phyloP scores from a whole-genome alignment of 2,113 vertebrate genomes.

The Notothenia coriiceps region DNA sequence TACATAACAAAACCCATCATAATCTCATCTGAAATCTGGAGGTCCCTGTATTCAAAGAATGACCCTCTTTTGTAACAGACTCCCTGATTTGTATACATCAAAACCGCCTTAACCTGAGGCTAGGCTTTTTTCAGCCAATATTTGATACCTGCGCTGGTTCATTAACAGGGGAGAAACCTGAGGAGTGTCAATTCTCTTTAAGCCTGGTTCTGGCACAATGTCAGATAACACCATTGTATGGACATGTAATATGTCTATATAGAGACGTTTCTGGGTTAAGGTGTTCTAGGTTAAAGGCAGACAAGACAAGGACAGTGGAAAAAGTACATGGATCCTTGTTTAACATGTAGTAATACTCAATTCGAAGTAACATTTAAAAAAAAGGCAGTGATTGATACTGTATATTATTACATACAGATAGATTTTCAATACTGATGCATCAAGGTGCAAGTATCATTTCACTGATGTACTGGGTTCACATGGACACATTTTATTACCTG shows the following conservation, averaged over 20 bases:
- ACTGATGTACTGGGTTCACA: neutral
- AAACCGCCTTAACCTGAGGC: slow-evolving; percentile 32
- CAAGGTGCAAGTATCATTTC: neutral
- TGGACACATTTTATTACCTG: neutral
- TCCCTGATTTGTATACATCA: slow-evolving; percentile 40
- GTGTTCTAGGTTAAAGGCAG: slow-evolving; percentile 11
- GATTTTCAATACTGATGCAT: neutral
- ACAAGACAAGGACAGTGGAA: neutral
- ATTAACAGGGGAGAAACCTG: slow-evolving; percentile 47
- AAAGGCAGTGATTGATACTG: neutral
- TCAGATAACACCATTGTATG: slow-evolving; percentile 36
- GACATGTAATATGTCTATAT: slow-evolving; percentile 24
- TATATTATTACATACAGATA: neutral
- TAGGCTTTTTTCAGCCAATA: slow-evolving; percentile 23
- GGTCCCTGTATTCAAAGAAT: slow-evolving; percentile 22
- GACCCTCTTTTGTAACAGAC: slow-evolving; percentile 32
- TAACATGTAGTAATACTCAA: neutral
- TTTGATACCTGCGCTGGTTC: slow-evolving; percentile 29
- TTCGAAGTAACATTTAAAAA: neutral
- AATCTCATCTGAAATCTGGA: slow-evolving; percentile 53
- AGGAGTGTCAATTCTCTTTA: slow-evolving; percentile 30
- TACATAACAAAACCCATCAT: slow-evolving; percentile 22
- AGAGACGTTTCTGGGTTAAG: slow-evolving; percentile 40
- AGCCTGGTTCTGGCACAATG: slow-evolving; percentile 23
- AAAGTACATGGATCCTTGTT: neutral